These are phyloP conservation scores for Mythimna impura DNA, from an alignment of 2,888 invertebrate species.

Conservation along the genomic window DNA sequence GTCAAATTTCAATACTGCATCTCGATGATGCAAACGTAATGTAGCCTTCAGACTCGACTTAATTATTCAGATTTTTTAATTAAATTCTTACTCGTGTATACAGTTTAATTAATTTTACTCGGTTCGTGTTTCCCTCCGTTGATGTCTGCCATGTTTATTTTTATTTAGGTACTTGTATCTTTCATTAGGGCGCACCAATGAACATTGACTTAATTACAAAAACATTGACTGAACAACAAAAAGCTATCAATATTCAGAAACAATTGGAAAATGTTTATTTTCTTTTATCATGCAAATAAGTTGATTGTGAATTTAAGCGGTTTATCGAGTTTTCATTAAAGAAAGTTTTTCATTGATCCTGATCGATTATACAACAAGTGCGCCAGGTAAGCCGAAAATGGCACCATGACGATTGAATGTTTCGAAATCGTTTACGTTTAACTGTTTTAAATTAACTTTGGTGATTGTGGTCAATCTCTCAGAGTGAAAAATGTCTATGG, in stretches of 20 bases:
- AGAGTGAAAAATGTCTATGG: too few species aligned
- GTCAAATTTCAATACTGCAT: slow-evolving; percentile 35
- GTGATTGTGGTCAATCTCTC: not conserved
- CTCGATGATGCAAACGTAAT: slow-evolving; percentile 23
- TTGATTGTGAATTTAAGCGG: slow-evolving; percentile 25
- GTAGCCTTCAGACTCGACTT: slow-evolving; percentile 5
- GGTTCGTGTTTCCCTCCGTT: slow-evolving; percentile 13
- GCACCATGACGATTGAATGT: not conserved
- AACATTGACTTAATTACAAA: slow-evolving; percentile 40
- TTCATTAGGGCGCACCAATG: slow-evolving; percentile 9
- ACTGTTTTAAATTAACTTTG: not conserved
- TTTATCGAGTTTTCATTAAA: slow-evolving; percentile 18
- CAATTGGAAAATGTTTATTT: slow-evolving; percentile 24
- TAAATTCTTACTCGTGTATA: slow-evolving; percentile 28
- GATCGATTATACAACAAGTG: too few species aligned
- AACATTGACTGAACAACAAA: slow-evolving; percentile 30
- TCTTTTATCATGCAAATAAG: slow-evolving; percentile 38
- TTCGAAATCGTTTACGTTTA: not conserved
- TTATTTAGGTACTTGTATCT: slow-evolving; percentile 37
- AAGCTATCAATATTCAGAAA: slow-evolving; percentile 36
- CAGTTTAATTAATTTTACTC: slow-evolving; percentile 41
- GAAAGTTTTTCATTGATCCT: slow-evolving; percentile 7
- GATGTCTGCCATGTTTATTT: slow-evolving; percentile 24
- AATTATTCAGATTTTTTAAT: slow-evolving; percentile 33
- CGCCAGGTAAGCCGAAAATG: too few species aligned